Evolutionary conservation across 2,113 vertebrate species (phyloP), one percentile per base, ranked within the genome.

Genomic region (Podocnemis expansa): DNA sequence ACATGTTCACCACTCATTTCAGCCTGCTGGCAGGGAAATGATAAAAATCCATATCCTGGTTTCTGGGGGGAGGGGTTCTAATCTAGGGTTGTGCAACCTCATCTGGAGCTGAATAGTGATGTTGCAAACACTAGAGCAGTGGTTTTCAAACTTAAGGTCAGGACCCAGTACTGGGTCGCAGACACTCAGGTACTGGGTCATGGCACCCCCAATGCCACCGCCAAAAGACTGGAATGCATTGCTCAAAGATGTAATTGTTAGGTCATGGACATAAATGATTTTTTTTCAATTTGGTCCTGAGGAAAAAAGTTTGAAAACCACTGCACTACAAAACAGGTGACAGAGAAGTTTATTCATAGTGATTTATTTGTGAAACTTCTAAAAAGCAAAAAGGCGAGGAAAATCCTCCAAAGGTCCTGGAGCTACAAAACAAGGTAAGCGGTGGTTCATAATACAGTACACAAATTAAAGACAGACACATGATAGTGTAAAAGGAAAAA

Each of bases 1-100:
- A 89, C 85, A 94, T 89, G 80, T 76, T 24, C 13, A 45, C 63
- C 95, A 80, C 84, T 89, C 8, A 89, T 91, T 60, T 79, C 2
- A 89, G 89, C 95, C 92, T 75, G 93, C 78, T 45, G 43, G 60
- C 81, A 93, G 91, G 91, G 92, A 92, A 87, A 43, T 11, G 0
- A 86, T 54, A 2, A 19, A 58, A 43, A 80, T 83, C 47, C 67
- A 17, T 82, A 88, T 78, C n/a, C 90, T 80, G 27, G 80, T 67
- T 27, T 22, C 11, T 29, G 78, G 89, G 60, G 87, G 60, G 87
- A 89, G 54, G 16, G 45, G 31, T 81, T 86, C 67, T 55, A 41
- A 51, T 11, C 41, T 19, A 55, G 58, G 91, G 73, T 38, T 91
- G 84, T 56, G 76, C 55, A 91, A 8, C 52, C 88, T 75, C 25